phyloP scores from a whole-genome alignment of 2,797 vertebrate genomes.

The Delichon dasypus region DNA sequence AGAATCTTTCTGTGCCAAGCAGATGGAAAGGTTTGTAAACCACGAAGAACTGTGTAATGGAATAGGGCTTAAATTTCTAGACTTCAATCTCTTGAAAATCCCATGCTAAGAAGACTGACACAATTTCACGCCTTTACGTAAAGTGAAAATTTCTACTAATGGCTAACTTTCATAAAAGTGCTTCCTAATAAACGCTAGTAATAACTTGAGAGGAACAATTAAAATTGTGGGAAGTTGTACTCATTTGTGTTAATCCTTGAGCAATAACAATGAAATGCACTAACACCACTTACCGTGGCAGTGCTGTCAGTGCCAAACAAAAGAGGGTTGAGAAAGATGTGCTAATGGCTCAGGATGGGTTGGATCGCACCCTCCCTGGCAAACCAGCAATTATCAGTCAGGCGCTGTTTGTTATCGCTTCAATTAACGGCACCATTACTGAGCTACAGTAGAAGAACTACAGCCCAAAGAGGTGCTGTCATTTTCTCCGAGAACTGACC shows the following conservation, averaged over 20 bases:
- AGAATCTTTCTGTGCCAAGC: background rate
- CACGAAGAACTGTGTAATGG: background rate
- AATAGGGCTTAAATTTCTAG: background rate
- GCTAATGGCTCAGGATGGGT: background rate
- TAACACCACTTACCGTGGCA: background rate
- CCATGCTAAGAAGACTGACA: background rate
- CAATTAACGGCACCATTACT: background rate
- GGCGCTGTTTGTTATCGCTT: background rate
- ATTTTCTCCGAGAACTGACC: no score
- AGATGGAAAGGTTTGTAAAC: background rate
- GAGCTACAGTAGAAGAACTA: background rate
- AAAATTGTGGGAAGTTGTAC: background rate
- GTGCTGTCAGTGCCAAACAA: background rate
- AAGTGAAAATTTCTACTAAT: background rate
- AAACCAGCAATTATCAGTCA: background rate
- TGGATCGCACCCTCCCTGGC: background rate
- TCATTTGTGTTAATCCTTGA: background rate
- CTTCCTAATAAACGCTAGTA: background rate
- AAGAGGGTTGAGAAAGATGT: background rate
- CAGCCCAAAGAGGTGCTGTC: rapidly evolving
- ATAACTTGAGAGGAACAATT: background rate
- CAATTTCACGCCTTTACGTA: background rate
- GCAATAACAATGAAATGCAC: background rate
- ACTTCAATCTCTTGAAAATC: background rate
- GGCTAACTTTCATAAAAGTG: background rate